Evolutionary conservation across 2,888 invertebrate genomes (phyloP), one percentile per base, ranked within the genome.

Genomic region (Branchellion lobata): DNA sequence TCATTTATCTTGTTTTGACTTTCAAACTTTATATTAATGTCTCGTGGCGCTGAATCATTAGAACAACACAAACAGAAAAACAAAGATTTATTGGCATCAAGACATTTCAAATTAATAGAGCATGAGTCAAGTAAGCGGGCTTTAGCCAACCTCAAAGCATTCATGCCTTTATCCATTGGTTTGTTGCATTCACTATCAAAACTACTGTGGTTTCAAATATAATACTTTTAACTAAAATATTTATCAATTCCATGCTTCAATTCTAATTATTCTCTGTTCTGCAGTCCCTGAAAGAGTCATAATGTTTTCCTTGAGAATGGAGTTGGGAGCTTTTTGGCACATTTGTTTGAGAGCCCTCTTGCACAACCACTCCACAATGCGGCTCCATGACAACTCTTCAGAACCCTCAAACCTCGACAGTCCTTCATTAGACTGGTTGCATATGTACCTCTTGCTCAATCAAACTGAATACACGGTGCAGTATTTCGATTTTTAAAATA

Each of bases 241-340:
- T n/a, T n/a, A n/a, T n/a, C n/a, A n/a, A n/a, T n/a, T n/a, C n/a
- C n/a, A n/a, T n/a, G n/a, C n/a, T n/a, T n/a, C n/a, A n/a, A n/a
- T n/a, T n/a, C n/a, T n/a, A n/a, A n/a, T n/a, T n/a, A n/a, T n/a
- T n/a, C n/a, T n/a, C n/a, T n/a, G n/a, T n/a, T n/a, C n/a, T n/a
- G n/a, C 61, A 18, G 61, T 3, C n/a, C 61, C 61, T 14, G n/a
- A 18, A 3, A 57, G 21, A 24, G 61, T 57, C 3, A 57, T 57
- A 57, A 57, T 57, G 24, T n/a, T 57, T 14, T 57, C 61, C 3
- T 57, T 57, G 24, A 8, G 61, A 57, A 57, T 57, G 61, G 61
- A 57, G 61, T 3, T 57, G 21, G 61, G 61, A 5, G 61, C 61
- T 24, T 57, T 57, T n/a, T 57, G 61, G 61, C 61, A 57, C 61